Conservation (phyloP, 2,113 vertebrate species). For the Chionis minor region DNA sequence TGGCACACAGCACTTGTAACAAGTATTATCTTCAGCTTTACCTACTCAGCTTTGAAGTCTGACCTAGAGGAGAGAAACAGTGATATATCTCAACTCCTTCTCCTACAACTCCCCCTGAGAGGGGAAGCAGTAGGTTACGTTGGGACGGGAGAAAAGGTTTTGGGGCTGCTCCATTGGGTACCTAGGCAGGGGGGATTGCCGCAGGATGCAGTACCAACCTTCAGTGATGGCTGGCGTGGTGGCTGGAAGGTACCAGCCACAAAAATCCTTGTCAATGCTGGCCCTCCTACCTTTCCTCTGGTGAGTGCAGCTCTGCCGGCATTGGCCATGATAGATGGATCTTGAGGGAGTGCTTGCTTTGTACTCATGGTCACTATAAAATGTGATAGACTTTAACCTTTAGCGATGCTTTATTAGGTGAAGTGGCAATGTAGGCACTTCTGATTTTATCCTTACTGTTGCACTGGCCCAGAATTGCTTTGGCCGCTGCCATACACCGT, state of each 20-base stretch:
- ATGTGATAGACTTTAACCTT: background rate
- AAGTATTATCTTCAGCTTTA: background rate
- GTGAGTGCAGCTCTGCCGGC: background rate
- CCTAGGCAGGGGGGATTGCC: background rate
- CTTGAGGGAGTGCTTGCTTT: background rate
- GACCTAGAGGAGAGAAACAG: background rate
- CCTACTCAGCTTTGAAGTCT: background rate
- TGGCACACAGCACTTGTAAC: background rate
- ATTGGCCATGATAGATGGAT: background rate
- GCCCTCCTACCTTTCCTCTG: background rate
- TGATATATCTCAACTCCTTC: background rate
- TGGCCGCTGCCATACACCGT: background rate
- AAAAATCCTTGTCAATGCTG: background rate
- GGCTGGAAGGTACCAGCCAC: background rate
- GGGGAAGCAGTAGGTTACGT: background rate
- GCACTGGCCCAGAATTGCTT: background rate
- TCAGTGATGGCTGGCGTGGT: accelerated
- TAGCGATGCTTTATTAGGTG: background rate
- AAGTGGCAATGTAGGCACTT: background rate
- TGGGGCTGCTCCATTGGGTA: background rate
- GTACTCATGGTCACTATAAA: background rate
- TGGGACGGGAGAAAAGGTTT: background rate
- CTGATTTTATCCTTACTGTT: background rate
- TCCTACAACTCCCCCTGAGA: background rate
- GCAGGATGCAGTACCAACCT: background rate